These are phyloP conservation scores for Otolemur garnettii DNA, from an alignment of 2,113 vertebrate species.

Conservation along the genomic window DNA sequence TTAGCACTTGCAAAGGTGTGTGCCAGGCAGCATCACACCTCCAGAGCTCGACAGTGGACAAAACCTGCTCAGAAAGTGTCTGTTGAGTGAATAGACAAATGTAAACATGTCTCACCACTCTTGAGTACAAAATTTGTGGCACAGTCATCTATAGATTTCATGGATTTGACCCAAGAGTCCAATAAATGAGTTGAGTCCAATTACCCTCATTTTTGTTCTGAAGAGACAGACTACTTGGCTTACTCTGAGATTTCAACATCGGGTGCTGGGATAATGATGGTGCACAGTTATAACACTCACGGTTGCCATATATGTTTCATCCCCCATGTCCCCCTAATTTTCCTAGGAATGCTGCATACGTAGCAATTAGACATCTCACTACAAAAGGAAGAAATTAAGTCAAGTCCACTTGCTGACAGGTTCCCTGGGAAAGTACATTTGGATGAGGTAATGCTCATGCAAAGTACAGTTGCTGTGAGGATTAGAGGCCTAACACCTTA, in stretches of 20 bases:
- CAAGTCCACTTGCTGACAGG: conserved; percentile 69
- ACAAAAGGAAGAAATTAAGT: conserved; percentile 74
- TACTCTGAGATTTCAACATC: background rate
- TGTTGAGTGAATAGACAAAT: conserved; percentile 7
- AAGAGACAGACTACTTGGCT: conserved; percentile 41
- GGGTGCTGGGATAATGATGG: background rate
- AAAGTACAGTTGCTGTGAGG: conserved; percentile 52
- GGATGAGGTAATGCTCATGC: conserved; percentile 71
- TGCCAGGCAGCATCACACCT: background rate
- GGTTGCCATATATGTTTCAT: background rate
- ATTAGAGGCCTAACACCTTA: conserved; percentile 59
- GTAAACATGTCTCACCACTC: background rate
- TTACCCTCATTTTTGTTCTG: conserved; percentile 4
- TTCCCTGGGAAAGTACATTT: conserved; percentile 66
- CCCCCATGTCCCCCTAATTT: background rate
- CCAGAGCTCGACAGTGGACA: background rate
- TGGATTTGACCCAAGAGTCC: background rate
- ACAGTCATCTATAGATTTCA: background rate
- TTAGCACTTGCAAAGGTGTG: background rate
- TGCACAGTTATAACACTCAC: background rate
- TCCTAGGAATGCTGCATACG: conserved; percentile 1
- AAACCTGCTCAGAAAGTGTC: background rate
- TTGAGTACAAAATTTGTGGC: background rate
- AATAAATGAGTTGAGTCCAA: background rate
- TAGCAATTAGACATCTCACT: conserved; percentile 49